phyloP scores from a whole-genome alignment of 35 echinoderm and acorn worm species.

The Eucidaris tribuloides region DNA sequence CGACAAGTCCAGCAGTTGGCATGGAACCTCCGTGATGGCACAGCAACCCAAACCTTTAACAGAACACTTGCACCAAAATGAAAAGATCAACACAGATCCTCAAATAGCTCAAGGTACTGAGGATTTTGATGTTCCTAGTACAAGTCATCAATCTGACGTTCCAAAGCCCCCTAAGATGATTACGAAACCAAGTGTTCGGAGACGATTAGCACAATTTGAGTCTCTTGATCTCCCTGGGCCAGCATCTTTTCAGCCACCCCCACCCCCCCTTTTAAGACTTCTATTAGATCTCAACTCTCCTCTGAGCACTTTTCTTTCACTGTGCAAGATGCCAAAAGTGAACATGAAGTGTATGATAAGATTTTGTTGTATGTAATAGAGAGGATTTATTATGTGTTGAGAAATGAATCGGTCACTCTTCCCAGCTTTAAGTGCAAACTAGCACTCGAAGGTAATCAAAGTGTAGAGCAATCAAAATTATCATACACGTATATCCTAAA shows the following conservation, averaged over 20 bases:
- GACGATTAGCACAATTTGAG: neutral
- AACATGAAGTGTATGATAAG: neutral
- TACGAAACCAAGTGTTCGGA: neutral
- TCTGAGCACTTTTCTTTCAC: neutral
- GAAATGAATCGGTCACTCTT: neutral
- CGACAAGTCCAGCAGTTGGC: constrained; percentile 19
- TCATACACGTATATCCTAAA: neutral
- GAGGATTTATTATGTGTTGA: neutral
- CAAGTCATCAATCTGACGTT: too few species aligned
- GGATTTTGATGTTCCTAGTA: too few species aligned
- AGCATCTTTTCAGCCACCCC: neutral
- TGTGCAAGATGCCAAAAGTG: neutral
- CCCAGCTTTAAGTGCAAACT: neutral
- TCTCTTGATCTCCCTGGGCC: neutral
- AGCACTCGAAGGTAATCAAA: neutral
- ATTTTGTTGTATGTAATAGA: neutral
- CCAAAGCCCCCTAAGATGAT: too few species aligned
- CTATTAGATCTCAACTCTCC: neutral
- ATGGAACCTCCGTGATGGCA: constrained; percentile 44
- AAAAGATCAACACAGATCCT: too few species aligned
- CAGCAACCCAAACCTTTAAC: constrained; percentile 40
- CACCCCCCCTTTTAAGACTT: neutral
- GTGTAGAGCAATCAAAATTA: neutral
- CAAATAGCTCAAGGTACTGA: too few species aligned
- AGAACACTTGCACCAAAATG: too few species aligned